Conservation (phyloP, 2,797 vertebrate genomes). For the Mormyrops boulengeri region DNA sequence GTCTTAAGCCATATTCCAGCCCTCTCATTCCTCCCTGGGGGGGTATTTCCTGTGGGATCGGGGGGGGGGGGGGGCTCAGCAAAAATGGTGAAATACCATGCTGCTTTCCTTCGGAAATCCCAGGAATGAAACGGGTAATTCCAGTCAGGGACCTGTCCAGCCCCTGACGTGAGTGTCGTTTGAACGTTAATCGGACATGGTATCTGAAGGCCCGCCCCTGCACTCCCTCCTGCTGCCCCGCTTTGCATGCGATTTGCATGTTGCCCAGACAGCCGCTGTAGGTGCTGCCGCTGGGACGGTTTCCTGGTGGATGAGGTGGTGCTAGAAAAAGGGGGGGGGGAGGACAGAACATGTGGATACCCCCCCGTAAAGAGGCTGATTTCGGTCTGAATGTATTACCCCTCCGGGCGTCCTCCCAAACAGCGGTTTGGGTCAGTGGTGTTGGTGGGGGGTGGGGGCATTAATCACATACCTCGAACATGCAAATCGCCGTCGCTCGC, state of each 20-base stretch:
- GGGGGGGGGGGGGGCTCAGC: neutral
- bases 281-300: slow-evolving; percentile 6
- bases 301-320: neutral
- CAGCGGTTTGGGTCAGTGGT: slow-evolving; percentile 7
- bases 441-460: slow-evolving; percentile 33
- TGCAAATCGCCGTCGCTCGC: slow-evolving; percentile 41
- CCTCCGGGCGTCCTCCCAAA: slow-evolving; percentile 44
- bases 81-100: neutral
- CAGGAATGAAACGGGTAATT: neutral
- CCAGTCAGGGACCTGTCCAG: neutral
- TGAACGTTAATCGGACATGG: neutral
- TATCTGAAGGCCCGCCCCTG: too few species aligned
- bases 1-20: neutral
- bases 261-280: slow-evolving; percentile 15
- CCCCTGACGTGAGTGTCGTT: neutral
- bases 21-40: neutral
- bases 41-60: neutral
- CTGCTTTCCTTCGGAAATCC: neutral
- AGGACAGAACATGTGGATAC: neutral
- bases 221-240: neutral
- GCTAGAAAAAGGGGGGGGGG: neutral
- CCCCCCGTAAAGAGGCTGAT: neutral
- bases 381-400: slow-evolving; percentile 36
- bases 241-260: slow-evolving; percentile 28
- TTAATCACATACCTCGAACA: slow-evolving; percentile 54